Evolutionary conservation across 2,797 vertebrate genomes (phyloP), one percentile per base, ranked within the genome.

Genomic region (Pseudochromis fuscus): DNA sequence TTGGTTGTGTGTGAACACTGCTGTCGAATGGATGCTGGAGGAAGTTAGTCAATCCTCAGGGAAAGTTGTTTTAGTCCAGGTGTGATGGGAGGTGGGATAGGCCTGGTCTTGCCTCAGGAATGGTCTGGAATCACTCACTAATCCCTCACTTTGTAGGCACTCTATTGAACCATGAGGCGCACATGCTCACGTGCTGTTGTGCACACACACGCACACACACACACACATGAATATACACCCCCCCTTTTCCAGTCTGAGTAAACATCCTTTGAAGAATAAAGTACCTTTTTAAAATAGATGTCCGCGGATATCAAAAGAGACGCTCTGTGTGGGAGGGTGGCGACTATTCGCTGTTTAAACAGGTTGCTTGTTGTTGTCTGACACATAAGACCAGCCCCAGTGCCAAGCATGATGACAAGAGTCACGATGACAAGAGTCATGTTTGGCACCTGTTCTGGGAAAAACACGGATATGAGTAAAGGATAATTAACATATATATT

Each of bases 181-280:
- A 68, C 67, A 82, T 45, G 59, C 58, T 33, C 40, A 35, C 64
- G 48, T 81, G 61, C 38, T 53, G 53, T n/a, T n/a, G 62, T 69
- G 40, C 72, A 23, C n/a, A n/a, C 50, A 50, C 80, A 73, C 63
- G 52, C 60, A 21, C 53, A 16, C 24, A 77, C 70, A 58, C 64
- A 72, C 56, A 75, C 51, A 44, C 71, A 50, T 12, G 64, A 45
- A 77, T 15, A 42, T 65, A 69, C 77, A 46, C 67, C 53, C 63
- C 77, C 82, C 69, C 68, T 67, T 61, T 75, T 65, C 58, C 68
- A 81, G 78, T 81, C 84, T 89, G 80, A 85, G 87, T 83, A 89
- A 90, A 92, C 87, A 91, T 82, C 77, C 85, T 92, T 92, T 92
- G 90, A 93, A 91, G 91, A 91, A 87, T 91, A 87, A 92, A 90